Percentiles rank a stretch among this genome's conserved stretches.
These are phyloP conservation scores for Esox niger DNA, from an alignment of 2,113 vertebrate species.

Conservation along the genomic window DNA sequence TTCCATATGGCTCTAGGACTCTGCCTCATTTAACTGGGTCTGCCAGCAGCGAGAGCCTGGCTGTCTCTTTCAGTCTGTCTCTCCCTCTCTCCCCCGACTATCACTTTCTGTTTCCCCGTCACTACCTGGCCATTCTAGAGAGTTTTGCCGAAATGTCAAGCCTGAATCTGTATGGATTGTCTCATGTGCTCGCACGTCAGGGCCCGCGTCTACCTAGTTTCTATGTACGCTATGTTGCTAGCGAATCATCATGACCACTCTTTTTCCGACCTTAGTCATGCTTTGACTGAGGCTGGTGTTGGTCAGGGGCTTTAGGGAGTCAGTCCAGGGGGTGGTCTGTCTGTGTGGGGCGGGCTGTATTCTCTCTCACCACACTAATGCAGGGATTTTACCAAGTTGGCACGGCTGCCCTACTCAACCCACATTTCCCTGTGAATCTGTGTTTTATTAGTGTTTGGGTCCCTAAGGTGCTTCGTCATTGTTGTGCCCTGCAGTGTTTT, in stretches of 20 bases:
- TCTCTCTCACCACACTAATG: background rate
- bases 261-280: background rate
- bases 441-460: conserved; percentile 2
- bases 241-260: no score
- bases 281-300: background rate
- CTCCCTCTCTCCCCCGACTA: conserved; percentile 20
- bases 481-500: conserved; percentile 1
- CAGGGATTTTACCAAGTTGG: background rate
- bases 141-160: no score
- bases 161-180: no score
- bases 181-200: no score
- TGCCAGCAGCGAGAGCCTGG: conserved; percentile 54
- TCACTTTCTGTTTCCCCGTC: background rate
- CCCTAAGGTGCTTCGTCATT: conserved; percentile 8
- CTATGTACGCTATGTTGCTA: no score
- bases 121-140: no score
- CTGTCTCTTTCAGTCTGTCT: conserved; percentile 39
- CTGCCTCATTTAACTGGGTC: conserved; percentile 49
- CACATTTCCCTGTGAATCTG: conserved; percentile 2
- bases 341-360: background rate
- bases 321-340: background rate
- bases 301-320: background rate
- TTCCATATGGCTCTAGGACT: conserved; percentile 69
- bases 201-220: no score
- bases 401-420: background rate